A percentile compares a stretch with the other conserved stretches of the same genome.
Conservation (phyloP, 2,113 vertebrate genomes). For the Lanius collurio region DNA sequence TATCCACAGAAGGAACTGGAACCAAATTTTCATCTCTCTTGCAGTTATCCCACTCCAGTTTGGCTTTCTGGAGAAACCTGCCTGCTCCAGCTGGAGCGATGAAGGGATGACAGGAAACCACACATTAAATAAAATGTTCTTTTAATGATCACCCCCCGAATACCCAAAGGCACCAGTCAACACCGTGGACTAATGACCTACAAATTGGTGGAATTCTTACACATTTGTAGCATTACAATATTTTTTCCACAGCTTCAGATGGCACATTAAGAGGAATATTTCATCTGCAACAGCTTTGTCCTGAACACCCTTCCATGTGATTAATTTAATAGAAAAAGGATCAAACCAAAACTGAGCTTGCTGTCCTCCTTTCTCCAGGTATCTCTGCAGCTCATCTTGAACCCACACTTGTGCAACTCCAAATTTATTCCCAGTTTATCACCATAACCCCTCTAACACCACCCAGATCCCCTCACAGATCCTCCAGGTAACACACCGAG, state of each 20-base stretch:
- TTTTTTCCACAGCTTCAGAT: slow-evolving; percentile 24
- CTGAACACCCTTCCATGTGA: neutral
- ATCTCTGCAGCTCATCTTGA: neutral
- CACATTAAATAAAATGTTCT: neutral
- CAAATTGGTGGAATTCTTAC: slow-evolving; percentile 1
- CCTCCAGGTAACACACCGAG: neutral
- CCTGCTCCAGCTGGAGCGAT: neutral
- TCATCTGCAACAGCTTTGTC: neutral
- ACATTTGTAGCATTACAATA: slow-evolving; percentile 14
- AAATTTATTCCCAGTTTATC: neutral
- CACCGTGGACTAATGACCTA: slow-evolving; percentile 54
- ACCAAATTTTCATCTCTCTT: neutral
- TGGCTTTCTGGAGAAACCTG: neutral
- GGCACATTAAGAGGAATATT: neutral
- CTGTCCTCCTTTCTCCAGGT: neutral
- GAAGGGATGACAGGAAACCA: neutral
- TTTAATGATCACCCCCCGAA: slow-evolving; percentile 55
- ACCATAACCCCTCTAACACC: neutral
- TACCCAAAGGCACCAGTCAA: slow-evolving; percentile 67
- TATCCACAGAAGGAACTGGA: neutral
- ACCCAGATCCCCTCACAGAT: neutral
- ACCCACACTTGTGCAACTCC: neutral
- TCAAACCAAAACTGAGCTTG: neutral
- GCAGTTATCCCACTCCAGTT: fast-evolving
- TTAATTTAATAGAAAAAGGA: neutral